Base-by-base conservation (phyloP, 1,140 invertebrate genomes). In the Heterodera schachtii region DNA sequence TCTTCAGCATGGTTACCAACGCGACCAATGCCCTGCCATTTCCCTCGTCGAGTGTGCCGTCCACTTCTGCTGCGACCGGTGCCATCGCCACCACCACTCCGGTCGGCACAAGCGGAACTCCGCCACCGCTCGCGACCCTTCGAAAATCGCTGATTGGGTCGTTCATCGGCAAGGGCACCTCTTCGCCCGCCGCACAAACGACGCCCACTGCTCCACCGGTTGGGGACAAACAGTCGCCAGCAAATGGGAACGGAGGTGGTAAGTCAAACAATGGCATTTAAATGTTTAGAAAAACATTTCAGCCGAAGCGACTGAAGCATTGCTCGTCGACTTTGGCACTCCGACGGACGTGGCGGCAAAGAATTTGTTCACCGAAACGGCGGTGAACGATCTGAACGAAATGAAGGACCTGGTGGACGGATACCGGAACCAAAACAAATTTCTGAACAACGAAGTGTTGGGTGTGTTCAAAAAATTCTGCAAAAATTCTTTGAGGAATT, bases 371-470 rank as follows among this genome's bases (percentile, higher is more conserved):
- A 79, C 71, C 19, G 84, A 85, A 41, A 64, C 84, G 9, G 46
- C 75, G 31, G 84, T 85, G n/a, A 71, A 79, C 60, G 84, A 85
- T 43, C 52, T 85, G 64, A 84, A 60, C 75, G 81, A 85, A 77
- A 44, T 85, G 84, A 83, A 84, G 47, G 84, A 85, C 49, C 60
- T 85, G 13, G 77, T 85, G 6, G 69, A 82, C 44, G 84, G 84
- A n/a, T 85, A 85, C 52, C 46, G 75, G 67, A 85, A 60, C 21
- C 84, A 85, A 44, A 85, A 85, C 46, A 60, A 84, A 19, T 85
- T 85, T 60, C 49, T 85, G 52, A 85, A 85, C 69, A 47, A 86
- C n/a, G 84, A 85, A 86, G 78, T 85, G 13, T 41, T 85, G 19
- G 81, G 81, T 82, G 21, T 44, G 69, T 80, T 3, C 75, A 3